Conservation (phyloP, 2,113 vertebrate species). For the Chaenogobius annularis region DNA sequence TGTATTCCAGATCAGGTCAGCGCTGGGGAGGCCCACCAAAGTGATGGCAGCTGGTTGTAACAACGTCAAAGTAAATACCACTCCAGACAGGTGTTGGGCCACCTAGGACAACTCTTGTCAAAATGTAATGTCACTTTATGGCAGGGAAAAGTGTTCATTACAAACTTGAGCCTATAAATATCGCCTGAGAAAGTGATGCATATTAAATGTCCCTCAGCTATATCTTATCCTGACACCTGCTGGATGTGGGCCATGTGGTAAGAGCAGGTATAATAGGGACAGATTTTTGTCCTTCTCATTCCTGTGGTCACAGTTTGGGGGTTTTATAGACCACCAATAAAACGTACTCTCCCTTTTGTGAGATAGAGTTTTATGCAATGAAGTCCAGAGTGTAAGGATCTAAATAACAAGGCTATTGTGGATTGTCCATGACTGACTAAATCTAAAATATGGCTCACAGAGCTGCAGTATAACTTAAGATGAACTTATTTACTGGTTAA, state of each 20-base stretch:
- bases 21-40: constrained; percentile 4
- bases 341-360: neutral
- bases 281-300: constrained; percentile 20
- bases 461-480: neutral
- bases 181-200: constrained; percentile 19
- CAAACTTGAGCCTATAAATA: constrained; percentile 28
- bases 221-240: constrained; percentile 19
- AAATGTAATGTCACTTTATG: constrained; percentile 11
- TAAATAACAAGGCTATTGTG: constrained; percentile 2
- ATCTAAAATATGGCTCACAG: constrained; percentile 9
- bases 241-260: constrained; percentile 14
- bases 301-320: neutral
- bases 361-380: constrained; percentile 7
- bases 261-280: constrained; percentile 3
- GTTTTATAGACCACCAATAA: constrained; percentile 5
- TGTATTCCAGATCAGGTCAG: constrained; percentile 19
- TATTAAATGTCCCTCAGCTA: constrained; percentile 4
- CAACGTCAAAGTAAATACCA: constrained; percentile 25
- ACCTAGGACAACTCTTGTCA: constrained; percentile 22
- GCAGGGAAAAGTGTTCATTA: constrained; percentile 7
- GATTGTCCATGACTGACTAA: neutral
- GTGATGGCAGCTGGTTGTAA: constrained; percentile 19
- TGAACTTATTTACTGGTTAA: neutral
- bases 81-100: constrained; percentile 19
- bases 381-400: neutral